Evolutionary conservation across 2,888 invertebrate genomes (phyloP).

Genomic region (Petrophora chlorosata): DNA sequence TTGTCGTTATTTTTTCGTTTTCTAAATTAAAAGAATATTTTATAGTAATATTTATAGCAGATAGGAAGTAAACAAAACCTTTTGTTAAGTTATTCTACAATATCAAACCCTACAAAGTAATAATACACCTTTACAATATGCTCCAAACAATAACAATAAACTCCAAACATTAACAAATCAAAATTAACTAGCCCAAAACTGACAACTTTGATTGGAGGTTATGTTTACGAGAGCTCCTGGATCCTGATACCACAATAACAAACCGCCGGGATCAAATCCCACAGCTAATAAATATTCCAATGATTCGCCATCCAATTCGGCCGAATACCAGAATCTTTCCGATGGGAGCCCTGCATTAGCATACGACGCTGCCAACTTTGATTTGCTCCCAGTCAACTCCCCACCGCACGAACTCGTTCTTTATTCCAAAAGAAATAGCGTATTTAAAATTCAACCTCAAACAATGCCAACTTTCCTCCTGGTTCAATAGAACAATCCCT

Average conservation of each 20-base stretch:
- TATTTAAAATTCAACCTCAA: constrained; percentile 32
- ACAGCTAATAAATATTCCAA: constrained; percentile 77
- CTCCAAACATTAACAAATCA: constrained; percentile 21
- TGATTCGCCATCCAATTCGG: constrained; percentile 74
- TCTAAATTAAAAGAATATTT: too few relatives aligned
- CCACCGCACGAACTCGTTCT: constrained; percentile 29
- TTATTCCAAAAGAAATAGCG: constrained; percentile 34
- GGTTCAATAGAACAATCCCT: constrained; percentile 62
- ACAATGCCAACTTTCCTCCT: constrained; percentile 31
- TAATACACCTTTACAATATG: too few relatives aligned
- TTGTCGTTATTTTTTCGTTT: too few relatives aligned
- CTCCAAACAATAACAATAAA: too few relatives aligned
- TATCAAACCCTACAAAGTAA: too few relatives aligned
- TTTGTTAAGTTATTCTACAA: too few relatives aligned
- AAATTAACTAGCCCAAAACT: constrained; percentile 32
- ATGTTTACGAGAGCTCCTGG: constrained; percentile 46
- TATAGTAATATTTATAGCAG: too few relatives aligned
- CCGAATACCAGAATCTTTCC: constrained; percentile 70
- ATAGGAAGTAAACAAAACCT: too few relatives aligned
- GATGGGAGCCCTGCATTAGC: constrained; percentile 72
- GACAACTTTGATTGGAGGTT: constrained; percentile 32
- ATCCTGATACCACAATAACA: constrained; percentile 48
- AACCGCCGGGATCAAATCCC: constrained; percentile 59
- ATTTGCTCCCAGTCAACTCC: constrained; percentile 30
- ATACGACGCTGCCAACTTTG: constrained; percentile 58